A percentile compares a stretch with the other conserved stretches of the same genome.
phyloP scores from a whole-genome alignment of 2,797 vertebrate species.

The Coregonus suidteri region DNA sequence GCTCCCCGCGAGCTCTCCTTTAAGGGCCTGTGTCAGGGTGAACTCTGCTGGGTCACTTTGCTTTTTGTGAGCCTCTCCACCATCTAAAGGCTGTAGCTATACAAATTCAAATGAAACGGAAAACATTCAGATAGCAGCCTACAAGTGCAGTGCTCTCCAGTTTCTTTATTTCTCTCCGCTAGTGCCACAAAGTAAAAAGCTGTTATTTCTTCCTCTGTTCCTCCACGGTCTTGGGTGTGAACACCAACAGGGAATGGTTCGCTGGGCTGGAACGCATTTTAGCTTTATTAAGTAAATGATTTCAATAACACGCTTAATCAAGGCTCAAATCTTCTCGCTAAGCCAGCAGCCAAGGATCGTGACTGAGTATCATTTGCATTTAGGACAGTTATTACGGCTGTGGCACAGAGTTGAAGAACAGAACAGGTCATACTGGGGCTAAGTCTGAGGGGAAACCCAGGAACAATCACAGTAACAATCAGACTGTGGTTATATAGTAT shows the following conservation, averaged over 20 bases:
- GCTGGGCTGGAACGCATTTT: conserved; percentile 40
- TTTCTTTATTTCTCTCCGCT: conserved; percentile 47
- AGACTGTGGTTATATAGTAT: background rate
- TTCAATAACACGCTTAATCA: conserved; percentile 54
- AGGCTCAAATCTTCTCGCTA: conserved; percentile 51
- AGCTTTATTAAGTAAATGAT: conserved; percentile 57
- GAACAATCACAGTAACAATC: conserved; percentile 26
- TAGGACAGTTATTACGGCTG: conserved; percentile 40
- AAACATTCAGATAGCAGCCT: conserved; percentile 47
- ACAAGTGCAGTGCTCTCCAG: conserved; percentile 47
- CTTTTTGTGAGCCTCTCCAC: conserved; percentile 59
- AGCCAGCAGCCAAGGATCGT: conserved; percentile 49
- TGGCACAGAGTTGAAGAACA: conserved; percentile 36
- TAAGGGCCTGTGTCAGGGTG: conserved; percentile 49
- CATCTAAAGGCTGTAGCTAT: conserved; percentile 59
- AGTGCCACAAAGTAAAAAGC: conserved; percentile 37
- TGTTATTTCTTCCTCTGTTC: conserved; percentile 50
- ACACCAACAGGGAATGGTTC: conserved; percentile 25
- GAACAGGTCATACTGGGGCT: conserved; percentile 49
- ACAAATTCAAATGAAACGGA: conserved; percentile 71
- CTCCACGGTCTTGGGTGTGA: conserved; percentile 31
- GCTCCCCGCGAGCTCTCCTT: conserved; percentile 54
- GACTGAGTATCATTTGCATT: conserved; percentile 29
- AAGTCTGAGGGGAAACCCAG: conserved; percentile 25
- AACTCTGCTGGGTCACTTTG: conserved; percentile 62